phyloP scores from a whole-genome alignment of 2,888 invertebrate species.

The Stictocephala bisonia region DNA sequence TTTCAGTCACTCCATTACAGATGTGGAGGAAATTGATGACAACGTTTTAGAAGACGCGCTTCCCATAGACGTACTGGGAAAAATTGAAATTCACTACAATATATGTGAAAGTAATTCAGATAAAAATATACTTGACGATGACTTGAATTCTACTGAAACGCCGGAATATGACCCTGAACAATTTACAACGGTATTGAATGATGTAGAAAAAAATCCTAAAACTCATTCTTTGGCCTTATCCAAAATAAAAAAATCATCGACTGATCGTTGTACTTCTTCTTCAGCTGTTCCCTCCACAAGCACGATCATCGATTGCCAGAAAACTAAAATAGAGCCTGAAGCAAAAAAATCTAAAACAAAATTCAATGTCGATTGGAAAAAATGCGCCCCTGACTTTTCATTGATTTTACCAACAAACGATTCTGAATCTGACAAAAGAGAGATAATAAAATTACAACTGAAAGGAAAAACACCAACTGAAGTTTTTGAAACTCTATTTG shows the following conservation, averaged over 20 bases:
- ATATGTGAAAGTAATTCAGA: neutral
- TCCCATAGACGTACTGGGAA: slow-evolving; percentile 12
- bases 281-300: neutral
- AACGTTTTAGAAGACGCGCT: slow-evolving; percentile 10
- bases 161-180: too few species aligned
- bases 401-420: neutral
- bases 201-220: too few species aligned
- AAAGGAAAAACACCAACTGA: neutral
- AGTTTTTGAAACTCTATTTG: neutral
- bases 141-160: too few species aligned
- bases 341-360: neutral
- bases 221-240: too few species aligned
- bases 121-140: neutral
- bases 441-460: neutral
- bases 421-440: neutral
- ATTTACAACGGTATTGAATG: too few species aligned
- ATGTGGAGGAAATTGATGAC: too few species aligned
- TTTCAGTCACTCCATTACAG: too few species aligned
- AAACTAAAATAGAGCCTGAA: neutral
- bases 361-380: neutral
- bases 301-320: neutral
- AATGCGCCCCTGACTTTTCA: neutral
- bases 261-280: too few species aligned
- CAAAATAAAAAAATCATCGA: too few species aligned
- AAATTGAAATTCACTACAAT: slow-evolving; percentile 8